A percentile compares a stretch with the other conserved stretches of the same genome.
These are phyloP conservation scores for Sinosuthora webbiana DNA, from an alignment of 2,113 vertebrate species.

Conservation along the genomic window DNA sequence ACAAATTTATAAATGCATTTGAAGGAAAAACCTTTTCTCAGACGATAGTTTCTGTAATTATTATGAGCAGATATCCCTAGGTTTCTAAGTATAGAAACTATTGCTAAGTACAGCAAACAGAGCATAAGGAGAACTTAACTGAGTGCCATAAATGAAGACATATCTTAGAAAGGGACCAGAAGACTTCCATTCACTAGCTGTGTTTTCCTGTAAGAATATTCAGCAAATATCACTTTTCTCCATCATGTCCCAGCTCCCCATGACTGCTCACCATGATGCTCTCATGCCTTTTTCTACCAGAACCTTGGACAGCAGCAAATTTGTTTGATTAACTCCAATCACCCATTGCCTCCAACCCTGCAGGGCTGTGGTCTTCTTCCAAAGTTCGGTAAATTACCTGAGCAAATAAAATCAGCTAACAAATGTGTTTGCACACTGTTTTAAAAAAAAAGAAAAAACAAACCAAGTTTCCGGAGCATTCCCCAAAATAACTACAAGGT, in stretches of 20 bases:
- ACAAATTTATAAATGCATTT: neutral
- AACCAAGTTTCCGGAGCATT: neutral
- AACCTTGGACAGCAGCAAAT: neutral
- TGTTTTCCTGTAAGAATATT: neutral
- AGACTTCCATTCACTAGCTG: neutral
- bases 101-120: neutral
- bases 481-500: neutral
- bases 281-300: neutral
- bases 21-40: neutral
- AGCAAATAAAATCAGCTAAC: neutral
- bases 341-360: accelerated
- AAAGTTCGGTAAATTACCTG: neutral
- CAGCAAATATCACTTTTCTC: neutral
- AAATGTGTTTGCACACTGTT: neutral
- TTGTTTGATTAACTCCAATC: neutral
- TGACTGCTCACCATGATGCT: neutral
- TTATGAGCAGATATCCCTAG: neutral
- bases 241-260: neutral
- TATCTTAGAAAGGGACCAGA: neutral
- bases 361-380: neutral
- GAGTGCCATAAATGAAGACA: neutral
- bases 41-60: neutral
- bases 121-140: neutral
- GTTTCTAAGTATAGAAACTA: neutral
- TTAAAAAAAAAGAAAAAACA: neutral